phyloP scores from a whole-genome alignment of 2,797 vertebrate genomes.

The Gallinago nigripennis region DNA sequence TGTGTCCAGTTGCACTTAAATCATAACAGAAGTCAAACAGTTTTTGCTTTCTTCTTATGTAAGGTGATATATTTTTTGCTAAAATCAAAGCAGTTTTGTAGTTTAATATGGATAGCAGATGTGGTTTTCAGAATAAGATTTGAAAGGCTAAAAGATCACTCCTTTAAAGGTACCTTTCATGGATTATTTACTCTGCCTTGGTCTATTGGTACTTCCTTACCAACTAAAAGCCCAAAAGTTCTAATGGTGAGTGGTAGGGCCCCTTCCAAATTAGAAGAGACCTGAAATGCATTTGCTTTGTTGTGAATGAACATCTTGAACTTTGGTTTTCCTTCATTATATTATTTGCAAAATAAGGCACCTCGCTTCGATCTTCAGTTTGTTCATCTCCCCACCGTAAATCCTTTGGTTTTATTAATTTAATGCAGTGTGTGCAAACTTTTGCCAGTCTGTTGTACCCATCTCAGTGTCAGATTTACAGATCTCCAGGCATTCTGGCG shows the following conservation, averaged over 20 bases:
- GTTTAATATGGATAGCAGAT: background rate
- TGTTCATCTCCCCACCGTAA: background rate
- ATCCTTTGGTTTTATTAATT: background rate
- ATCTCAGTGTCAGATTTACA: background rate
- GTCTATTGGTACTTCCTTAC: background rate
- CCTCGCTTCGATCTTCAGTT: background rate
- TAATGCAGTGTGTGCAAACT: background rate
- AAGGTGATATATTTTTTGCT: background rate
- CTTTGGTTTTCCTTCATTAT: background rate
- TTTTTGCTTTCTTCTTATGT: background rate
- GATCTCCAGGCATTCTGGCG: background rate
- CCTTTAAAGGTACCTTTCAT: background rate
- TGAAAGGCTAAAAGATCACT: background rate
- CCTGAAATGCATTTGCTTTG: background rate
- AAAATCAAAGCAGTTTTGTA: background rate
- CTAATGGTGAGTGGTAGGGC: background rate
- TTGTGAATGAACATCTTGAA: background rate
- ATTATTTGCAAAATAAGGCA: background rate
- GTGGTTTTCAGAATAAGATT: background rate
- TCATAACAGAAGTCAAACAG: background rate
- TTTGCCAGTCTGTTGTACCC: background rate
- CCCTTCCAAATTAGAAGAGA: background rate
- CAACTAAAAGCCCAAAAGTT: background rate
- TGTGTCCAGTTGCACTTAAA: background rate
- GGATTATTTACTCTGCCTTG: background rate